These are phyloP conservation scores for Neodiprion lecontei DNA, from an alignment of 1,140 invertebrate species.

Conservation along the genomic window DNA sequence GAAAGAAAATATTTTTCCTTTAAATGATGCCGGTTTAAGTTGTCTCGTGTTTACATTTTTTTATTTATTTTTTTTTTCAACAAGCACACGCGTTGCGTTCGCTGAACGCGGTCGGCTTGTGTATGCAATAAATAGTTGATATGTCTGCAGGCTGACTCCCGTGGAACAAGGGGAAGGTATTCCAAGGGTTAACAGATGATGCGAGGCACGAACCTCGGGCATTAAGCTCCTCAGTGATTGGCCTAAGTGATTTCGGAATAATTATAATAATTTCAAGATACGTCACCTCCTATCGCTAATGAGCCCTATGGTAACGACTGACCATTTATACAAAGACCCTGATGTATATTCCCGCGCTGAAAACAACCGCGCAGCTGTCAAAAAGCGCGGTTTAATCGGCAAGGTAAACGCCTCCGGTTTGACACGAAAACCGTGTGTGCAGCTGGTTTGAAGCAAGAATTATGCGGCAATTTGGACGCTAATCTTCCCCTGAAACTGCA, in stretches of 20 bases:
- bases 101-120: no score
- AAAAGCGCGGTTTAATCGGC: no score
- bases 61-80: no score
- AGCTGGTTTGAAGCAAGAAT: no score
- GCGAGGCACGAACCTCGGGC: slow-evolving; percentile 14
- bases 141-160: slow-evolving; percentile 12
- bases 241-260: slow-evolving; percentile 17
- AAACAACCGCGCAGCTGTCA: not conserved
- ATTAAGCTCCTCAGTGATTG: slow-evolving; percentile 17
- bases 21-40: no score
- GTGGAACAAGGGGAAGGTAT: not conserved
- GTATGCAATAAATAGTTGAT: not conserved
- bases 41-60: no score
- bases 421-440: no score
- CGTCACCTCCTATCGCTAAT: slow-evolving; percentile 15
- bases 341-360: not conserved
- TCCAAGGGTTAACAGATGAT: slow-evolving; percentile 11
- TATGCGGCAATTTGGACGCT: no score
- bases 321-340: not conserved
- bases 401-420: no score
- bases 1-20: no score
- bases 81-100: no score
- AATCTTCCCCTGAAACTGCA: no score
- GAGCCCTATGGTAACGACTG: not conserved
- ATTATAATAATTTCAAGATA: slow-evolving; percentile 13